phyloP scores from a whole-genome alignment of 2,888 invertebrate genomes.

The Caenorhabditis wallacei region DNA sequence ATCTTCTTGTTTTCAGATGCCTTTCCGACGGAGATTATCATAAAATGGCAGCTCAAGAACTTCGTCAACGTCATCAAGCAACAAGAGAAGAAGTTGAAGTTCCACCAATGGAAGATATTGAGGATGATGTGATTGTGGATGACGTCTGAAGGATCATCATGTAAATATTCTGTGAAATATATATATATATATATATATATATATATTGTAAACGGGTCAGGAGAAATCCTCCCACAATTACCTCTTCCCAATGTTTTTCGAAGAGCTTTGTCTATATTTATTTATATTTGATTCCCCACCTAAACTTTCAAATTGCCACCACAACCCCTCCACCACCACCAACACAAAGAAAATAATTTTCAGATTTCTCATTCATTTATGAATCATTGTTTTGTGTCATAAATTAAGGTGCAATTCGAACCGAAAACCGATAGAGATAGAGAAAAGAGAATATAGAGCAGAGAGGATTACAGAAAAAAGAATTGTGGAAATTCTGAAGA shows the following conservation, averaged over 20 bases:
- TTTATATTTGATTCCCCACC: slow-evolving; percentile 15
- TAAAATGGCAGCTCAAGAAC: slow-evolving; percentile 48
- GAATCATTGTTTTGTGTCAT: slow-evolving; percentile 48
- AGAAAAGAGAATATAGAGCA: slow-evolving; percentile 6
- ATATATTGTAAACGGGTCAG: slow-evolving; percentile 14
- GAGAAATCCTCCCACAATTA: slow-evolving; percentile 21
- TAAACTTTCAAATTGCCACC: slow-evolving; percentile 18
- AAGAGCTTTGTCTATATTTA: slow-evolving; percentile 4
- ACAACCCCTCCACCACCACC: too few species aligned
- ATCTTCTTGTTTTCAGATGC: slow-evolving; percentile 39
- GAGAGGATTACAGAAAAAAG: slow-evolving; percentile 16
- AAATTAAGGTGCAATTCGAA: slow-evolving; percentile 58
- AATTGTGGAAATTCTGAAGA: slow-evolving; percentile 16
- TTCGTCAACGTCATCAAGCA: slow-evolving; percentile 53
- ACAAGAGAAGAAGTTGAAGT: slow-evolving; percentile 61
- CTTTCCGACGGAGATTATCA: slow-evolving; percentile 63
- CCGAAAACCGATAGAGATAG: slow-evolving; percentile 42
- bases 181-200: too few species aligned
- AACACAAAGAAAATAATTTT: slow-evolving; percentile 23
- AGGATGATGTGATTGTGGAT: slow-evolving; percentile 75
- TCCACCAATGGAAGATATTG: slow-evolving; percentile 71
- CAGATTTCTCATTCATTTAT: slow-evolving; percentile 49
- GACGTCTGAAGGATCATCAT: slow-evolving; percentile 31
- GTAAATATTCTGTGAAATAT: slow-evolving; percentile 49
- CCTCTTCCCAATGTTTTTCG: slow-evolving; percentile 12